Conservation (phyloP, 2,888 invertebrate species). For the Leucophenga montana region DNA sequence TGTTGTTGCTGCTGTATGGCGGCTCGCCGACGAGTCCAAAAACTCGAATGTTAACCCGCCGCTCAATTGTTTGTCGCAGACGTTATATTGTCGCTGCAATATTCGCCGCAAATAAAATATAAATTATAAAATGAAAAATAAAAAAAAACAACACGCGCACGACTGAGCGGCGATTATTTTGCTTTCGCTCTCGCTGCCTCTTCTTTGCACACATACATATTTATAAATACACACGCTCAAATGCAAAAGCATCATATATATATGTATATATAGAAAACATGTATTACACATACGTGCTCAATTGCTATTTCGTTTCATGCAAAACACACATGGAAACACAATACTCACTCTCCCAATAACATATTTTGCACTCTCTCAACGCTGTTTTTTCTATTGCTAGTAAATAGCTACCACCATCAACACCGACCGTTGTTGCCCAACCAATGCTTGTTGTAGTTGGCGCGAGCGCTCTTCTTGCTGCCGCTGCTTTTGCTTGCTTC, state of each 20-base stretch:
- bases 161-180: conserved; percentile 9
- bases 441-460: conserved; percentile 19
- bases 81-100: neutral
- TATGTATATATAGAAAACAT: conserved; percentile 48
- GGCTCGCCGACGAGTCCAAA: neutral
- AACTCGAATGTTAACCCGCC: conserved; percentile 26
- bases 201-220: neutral
- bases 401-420: conserved; percentile 30
- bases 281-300: conserved; percentile 33
- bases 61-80: neutral
- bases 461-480: conserved; percentile 49
- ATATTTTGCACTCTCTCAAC: conserved; percentile 39
- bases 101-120: neutral
- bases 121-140: no score
- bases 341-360: conserved; percentile 42
- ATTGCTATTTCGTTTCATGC: no score
- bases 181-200: conserved; percentile 25
- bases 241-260: conserved; percentile 42
- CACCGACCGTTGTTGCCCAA: conserved; percentile 33
- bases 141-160: conserved; percentile 2
- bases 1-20: neutral
- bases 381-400: conserved; percentile 39
- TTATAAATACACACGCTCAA: conserved; percentile 22
- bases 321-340: conserved; percentile 33
- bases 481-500: conserved; percentile 43